Base-by-base conservation (phyloP, 2,888 invertebrate genomes). In the Sarcophaga subvicina region DNA sequence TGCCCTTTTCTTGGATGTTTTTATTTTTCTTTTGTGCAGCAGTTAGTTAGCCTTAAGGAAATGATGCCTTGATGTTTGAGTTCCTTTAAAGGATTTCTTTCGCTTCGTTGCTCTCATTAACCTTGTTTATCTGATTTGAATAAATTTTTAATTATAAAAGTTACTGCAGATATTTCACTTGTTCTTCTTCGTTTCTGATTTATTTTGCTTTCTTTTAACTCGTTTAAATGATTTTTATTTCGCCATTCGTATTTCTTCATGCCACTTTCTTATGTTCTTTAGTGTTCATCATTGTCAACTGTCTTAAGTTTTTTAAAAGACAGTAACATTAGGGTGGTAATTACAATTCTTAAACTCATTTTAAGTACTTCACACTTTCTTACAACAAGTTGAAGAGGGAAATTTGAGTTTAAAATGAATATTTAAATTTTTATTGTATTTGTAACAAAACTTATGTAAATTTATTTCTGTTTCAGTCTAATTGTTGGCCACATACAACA, bases 61-160 rank as follows among this genome's bases (percentile, higher is more conserved):
- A 20, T 14, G 20, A 71, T 54, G 62, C 49, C 63, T 70, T 79
- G 64, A 11, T 59, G 63, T 6, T 6, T 37, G 8, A 12, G 3
- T 20, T 54, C 17, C 22, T 80, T 60, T 60, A 11, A 10, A 77
- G 60, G 60, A 67, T 77, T 69, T 67, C 2, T 70, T 60, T 62
- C 60, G 27, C 73, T 60, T 66, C 79, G 63, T 49, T 80, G 83
- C 80, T 60, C 60, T 76, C 71, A 80, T 71, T 80, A 66, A 76
- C 84, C 84, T 84, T 37, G 75, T 64, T 75, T 20, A 64, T 14
- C 17, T 80, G 59, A 70, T 76, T 66, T 76, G n/a, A 70, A 76
- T 70, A 76, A 64, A 70, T 64, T 80, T 84, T 71, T 80, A 80
- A 80, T 84, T 84, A 76, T 60, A 80, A 84, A 73, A 80, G 71